Evolutionary conservation across 2,888 invertebrate species (phyloP).

Genomic region (Tridacna gigas): DNA sequence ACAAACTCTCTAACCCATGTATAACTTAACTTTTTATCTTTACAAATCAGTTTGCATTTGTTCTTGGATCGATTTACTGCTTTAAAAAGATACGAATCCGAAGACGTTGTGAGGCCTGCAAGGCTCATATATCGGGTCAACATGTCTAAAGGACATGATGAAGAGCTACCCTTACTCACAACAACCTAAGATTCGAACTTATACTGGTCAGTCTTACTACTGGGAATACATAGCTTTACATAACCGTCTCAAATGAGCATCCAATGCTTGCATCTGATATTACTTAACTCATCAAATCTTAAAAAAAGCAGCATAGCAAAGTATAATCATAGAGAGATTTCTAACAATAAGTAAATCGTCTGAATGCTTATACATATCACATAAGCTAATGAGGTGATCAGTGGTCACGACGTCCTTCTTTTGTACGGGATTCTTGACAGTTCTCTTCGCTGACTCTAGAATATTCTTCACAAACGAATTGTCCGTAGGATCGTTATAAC

Average conservation of each 20-base stretch:
- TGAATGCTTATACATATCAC: constrained; percentile 26
- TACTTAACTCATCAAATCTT: constrained; percentile 20
- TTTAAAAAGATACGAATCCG: constrained; percentile 45
- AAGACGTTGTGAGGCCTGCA: neutral
- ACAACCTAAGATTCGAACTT: constrained; percentile 43
- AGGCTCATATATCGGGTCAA: constrained; percentile 43
- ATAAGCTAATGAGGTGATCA: constrained; percentile 36
- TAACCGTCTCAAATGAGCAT: constrained; percentile 36
- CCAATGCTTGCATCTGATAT: constrained; percentile 40
- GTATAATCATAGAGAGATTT: constrained; percentile 39
- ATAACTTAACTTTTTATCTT: constrained; percentile 54
- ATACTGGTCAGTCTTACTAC: constrained; percentile 65
- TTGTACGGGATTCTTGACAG: constrained; percentile 19
- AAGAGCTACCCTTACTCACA: too few relatives aligned
- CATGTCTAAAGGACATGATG: constrained; percentile 60
- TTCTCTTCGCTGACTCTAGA: constrained; percentile 47
- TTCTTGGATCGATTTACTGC: too few relatives aligned
- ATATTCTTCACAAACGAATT: constrained; percentile 54
- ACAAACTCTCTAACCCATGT: constrained; percentile 30
- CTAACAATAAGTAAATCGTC: constrained; percentile 33
- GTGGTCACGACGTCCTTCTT: constrained; percentile 54
- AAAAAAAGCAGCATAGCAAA: constrained; percentile 15
- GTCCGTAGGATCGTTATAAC: constrained; percentile 47
- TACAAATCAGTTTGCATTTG: constrained; percentile 45
- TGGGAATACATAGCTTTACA: constrained; percentile 41